Percentiles rank a stretch among this genome's conserved stretches.
Conservation (phyloP, 1,140 invertebrate species). For the Propsilocerus akamusi region DNA sequence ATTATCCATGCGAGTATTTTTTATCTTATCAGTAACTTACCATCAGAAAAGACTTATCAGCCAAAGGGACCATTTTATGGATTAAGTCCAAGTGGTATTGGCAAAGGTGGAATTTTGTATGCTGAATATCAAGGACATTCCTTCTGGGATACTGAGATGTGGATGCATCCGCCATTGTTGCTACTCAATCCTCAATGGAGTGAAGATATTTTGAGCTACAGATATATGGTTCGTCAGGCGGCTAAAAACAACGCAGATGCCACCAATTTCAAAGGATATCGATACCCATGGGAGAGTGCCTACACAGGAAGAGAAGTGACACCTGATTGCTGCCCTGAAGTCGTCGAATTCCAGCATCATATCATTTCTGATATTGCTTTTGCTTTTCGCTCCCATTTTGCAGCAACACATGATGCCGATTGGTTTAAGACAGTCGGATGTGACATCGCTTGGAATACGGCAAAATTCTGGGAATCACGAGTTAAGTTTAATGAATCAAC, state of each 20-base stretch:
- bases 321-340: constrained; percentile 23
- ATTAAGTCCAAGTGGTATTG: constrained; percentile 26
- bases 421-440: constrained; percentile 29
- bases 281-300: constrained; percentile 12
- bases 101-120: constrained; percentile 16
- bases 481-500: constrained; percentile 25
- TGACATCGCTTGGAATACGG: constrained; percentile 25
- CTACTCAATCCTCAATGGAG: constrained; percentile 24
- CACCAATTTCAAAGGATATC: constrained; percentile 24
- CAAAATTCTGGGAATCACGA: constrained; percentile 29
- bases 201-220: constrained; percentile 22
- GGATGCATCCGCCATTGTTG: constrained; percentile 27
- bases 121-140: constrained; percentile 23
- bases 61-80: constrained; percentile 21
- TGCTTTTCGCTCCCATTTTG: constrained; percentile 24
- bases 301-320: neutral
- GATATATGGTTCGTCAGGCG: constrained; percentile 21
- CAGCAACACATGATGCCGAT: constrained; percentile 24
- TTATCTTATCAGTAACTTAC: constrained; percentile 26
- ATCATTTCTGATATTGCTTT: constrained; percentile 26
- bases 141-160: constrained; percentile 30
- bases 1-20: neutral
- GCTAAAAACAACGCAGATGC: constrained; percentile 21
- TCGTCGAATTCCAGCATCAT: constrained; percentile 26
- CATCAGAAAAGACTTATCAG: constrained; percentile 20